Conservation (phyloP, 2,888 invertebrate genomes). For the Tinea pellionella region DNA sequence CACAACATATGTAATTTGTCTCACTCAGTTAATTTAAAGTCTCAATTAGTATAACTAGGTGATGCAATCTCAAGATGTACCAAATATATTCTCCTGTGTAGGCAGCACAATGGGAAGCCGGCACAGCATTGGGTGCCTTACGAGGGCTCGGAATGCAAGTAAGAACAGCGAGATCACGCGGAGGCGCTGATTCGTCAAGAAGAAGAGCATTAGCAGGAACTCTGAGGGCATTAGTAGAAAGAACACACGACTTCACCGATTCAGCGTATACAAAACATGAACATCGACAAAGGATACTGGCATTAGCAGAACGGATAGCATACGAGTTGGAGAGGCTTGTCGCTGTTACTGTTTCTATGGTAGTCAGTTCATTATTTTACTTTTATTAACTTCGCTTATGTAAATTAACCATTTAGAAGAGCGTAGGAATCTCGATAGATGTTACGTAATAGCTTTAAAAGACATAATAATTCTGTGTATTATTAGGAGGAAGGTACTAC, state of each 20-base stretch:
- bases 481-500: conserved; percentile 44
- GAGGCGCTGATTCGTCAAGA: conserved; percentile 74
- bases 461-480: no score
- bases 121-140: conserved; percentile 84
- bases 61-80: no score
- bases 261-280: conserved; percentile 98
- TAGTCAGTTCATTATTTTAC: conserved; percentile 30
- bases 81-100: conserved; percentile 18
- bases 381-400: not conserved
- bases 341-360: conserved; percentile 85
- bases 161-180: conserved; percentile 78
- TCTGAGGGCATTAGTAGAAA: conserved; percentile 91
- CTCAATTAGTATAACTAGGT: no score
- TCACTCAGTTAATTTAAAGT: not conserved
- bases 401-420: no score
- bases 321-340: conserved; percentile 92
- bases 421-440: no score
- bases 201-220: conserved; percentile 88
- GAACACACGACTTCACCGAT: conserved; percentile 98
- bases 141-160: conserved; percentile 88
- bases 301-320: conserved; percentile 88
- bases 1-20: not conserved
- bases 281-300: conserved; percentile 94
- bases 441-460: no score
- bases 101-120: conserved; percentile 65